Base-by-base conservation (phyloP, 2,113 vertebrate species). In the Osmerus eperlanus region DNA sequence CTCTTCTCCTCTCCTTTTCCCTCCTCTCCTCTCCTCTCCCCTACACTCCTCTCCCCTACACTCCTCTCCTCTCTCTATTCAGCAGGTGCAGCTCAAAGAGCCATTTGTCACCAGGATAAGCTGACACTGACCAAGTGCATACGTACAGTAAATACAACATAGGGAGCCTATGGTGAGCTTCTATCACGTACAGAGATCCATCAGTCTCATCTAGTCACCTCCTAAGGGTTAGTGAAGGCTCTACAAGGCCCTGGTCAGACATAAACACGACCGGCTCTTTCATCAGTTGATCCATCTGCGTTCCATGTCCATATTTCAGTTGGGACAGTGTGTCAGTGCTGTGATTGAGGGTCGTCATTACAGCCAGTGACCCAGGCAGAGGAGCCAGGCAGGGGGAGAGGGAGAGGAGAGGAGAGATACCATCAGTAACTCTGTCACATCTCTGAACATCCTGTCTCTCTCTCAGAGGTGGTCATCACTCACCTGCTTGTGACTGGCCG, bases 271-370 rank as follows among this genome's bases (percentile, higher is more conserved):
- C 28, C 41, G 7, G n/a, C 1, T 67, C 70, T 70, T 83, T 83
- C 67, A 78, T 77, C 78, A 67, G 2, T 2, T 60, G 74, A 75
- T 60, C 69, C 63, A 74, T 71, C 75, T 69, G 11, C 61, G 59
- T 70, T 68, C 67, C 60, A 76, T 64, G 80, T 68, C 78, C 56
- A 80, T 84, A 83, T 72, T 65, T 86, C 77, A 80, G 60, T 13
- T 28, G 60, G 41, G 41, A 47, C 41, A 47, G 9, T 25, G 70
- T 73, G 78, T 81, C 83, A 36, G 36, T 18, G 70, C 15, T 36
- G 51, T 89, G 81, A 87, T 87, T 76, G 72, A 86, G 29, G 76
- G 65, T 32, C 47, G 8, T 73, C 81, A 77, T 84, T 84, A 79
- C 32, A 64, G 72, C 65, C 65, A 71, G 21, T 72, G 68, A 73